These are phyloP conservation scores for Mesorhabditis sp. DNA, from an alignment of 2,888 invertebrate species.

Conservation along the genomic window DNA sequence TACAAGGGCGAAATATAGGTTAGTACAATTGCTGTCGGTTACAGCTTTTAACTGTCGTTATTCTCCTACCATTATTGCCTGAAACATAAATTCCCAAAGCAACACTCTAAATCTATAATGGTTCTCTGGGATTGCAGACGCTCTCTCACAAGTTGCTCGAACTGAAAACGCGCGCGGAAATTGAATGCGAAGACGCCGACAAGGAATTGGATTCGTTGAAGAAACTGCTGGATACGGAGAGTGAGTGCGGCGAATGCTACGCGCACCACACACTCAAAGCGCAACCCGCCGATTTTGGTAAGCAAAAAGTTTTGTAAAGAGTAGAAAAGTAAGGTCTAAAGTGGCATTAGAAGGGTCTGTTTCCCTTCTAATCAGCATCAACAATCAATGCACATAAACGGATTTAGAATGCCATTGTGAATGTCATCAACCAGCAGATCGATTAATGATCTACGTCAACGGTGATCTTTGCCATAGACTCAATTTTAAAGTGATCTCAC, in stretches of 20 bases:
- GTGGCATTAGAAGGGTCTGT: background rate
- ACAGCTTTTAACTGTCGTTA: too few relatives aligned
- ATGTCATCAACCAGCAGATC: slow-evolving; percentile 3
- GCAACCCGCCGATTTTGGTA: background rate
- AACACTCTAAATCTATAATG: background rate
- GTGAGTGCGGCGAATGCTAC: background rate
- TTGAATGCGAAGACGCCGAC: background rate
- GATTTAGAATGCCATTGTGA: background rate
- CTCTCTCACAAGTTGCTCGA: background rate
- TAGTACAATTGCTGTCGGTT: too few relatives aligned
- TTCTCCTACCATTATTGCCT: too few relatives aligned
- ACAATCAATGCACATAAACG: background rate
- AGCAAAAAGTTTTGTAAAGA: background rate
- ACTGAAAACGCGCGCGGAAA: background rate
- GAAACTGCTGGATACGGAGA: background rate
- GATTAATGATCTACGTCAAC: background rate
- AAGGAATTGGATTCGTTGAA: slow-evolving; percentile 4
- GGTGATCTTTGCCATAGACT: background rate
- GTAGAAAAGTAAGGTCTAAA: background rate
- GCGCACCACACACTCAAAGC: background rate
- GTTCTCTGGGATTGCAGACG: background rate
- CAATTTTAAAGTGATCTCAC: slow-evolving; percentile 1
- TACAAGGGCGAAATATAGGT: too few relatives aligned
- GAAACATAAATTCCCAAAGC: too few relatives aligned
- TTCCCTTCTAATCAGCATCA: background rate